phyloP scores from a whole-genome alignment of 1,140 invertebrate species.

The Drosophila punjabiensis region DNA sequence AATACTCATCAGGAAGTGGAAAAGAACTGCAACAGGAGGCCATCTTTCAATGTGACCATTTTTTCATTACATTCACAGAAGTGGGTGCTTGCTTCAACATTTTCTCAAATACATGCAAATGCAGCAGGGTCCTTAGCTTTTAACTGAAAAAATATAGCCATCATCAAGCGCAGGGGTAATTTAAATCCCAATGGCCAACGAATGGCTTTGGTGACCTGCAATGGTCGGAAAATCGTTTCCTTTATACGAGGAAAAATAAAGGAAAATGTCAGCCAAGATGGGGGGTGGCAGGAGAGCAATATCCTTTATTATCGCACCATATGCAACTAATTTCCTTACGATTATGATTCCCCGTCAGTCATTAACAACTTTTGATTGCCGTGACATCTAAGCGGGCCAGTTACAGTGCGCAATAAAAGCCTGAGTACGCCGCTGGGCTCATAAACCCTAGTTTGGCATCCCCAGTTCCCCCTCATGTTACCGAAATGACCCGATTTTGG shows the following conservation, averaged over 20 bases:
- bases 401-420: slow-evolving; percentile 49
- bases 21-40: no score
- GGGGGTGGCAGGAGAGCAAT: slow-evolving; percentile 13
- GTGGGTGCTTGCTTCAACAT: slow-evolving; percentile 50
- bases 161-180: slow-evolving; percentile 58
- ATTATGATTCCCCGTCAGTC: slow-evolving; percentile 42
- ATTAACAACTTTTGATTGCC: slow-evolving; percentile 59
- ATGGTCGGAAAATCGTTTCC: slow-evolving; percentile 14
- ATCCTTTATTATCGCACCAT: slow-evolving; percentile 52
- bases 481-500: slow-evolving; percentile 78
- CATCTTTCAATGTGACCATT: neutral
- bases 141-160: slow-evolving; percentile 73
- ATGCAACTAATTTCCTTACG: slow-evolving; percentile 55
- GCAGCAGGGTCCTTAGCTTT: slow-evolving; percentile 53
- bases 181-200: slow-evolving; percentile 54
- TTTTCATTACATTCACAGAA: neutral
- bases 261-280: slow-evolving; percentile 3
- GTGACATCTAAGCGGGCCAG: slow-evolving; percentile 51
- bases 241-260: slow-evolving; percentile 1
- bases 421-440: slow-evolving; percentile 37
- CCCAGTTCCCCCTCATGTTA: slow-evolving; percentile 9
- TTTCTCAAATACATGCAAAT: slow-evolving; percentile 70
- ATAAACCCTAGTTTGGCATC: slow-evolving; percentile 46
- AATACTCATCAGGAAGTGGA: no score
- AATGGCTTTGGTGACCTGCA: slow-evolving; percentile 54